Evolutionary conservation across 2,888 invertebrate species (phyloP).

Genomic region (Mythimna lalbum): DNA sequence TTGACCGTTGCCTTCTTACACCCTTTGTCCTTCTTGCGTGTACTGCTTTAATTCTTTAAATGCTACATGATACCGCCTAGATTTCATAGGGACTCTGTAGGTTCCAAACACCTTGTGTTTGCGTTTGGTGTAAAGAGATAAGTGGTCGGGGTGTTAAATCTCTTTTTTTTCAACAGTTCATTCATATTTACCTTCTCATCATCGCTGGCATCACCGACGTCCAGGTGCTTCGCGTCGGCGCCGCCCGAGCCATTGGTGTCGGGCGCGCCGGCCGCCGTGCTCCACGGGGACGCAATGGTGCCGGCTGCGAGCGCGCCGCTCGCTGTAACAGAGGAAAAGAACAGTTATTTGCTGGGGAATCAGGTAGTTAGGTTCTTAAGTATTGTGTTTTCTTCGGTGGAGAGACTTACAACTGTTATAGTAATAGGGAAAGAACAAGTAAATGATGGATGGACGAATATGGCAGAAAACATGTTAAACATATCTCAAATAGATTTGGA

Average conservation of each 20-base stretch:
- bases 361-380: too few species aligned
- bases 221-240: constrained; percentile 97
- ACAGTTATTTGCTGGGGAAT: background rate
- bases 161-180: background rate
- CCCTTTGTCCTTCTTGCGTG: too few species aligned
- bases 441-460: too few species aligned
- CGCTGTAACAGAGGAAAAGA: constrained; percentile 78
- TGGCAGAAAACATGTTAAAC: background rate
- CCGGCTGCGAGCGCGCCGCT: constrained; percentile 93
- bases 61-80: too few species aligned
- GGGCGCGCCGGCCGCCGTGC: constrained; percentile 95
- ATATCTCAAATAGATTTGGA: background rate
- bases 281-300: constrained; percentile 99
- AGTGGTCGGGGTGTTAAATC: background rate
- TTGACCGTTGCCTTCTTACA: too few species aligned
- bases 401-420: too few species aligned
- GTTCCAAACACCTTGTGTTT: too few species aligned
- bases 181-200: constrained; percentile 87
- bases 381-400: too few species aligned
- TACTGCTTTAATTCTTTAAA: too few species aligned
- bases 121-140: too few species aligned
- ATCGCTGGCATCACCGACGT: constrained; percentile 98
- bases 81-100: too few species aligned
- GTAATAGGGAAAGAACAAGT: too few species aligned
- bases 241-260: constrained; percentile 97